phyloP scores from a whole-genome alignment of 1,140 invertebrate species.

The Trissolcus basalis region DNA sequence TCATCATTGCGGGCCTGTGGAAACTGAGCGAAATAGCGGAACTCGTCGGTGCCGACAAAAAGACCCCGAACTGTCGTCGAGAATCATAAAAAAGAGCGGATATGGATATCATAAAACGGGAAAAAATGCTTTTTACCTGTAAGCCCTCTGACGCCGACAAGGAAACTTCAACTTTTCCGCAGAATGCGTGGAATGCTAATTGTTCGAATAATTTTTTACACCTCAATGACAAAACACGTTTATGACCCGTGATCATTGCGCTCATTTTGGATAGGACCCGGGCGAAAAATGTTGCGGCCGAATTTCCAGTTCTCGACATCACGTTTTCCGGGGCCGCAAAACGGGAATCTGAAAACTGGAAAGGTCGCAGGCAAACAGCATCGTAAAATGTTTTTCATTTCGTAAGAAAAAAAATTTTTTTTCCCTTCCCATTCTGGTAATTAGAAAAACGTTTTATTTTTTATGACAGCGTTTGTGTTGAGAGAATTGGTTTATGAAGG shows the following conservation, averaged over 20 bases:
- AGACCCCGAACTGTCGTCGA: constrained; percentile 15
- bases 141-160: neutral
- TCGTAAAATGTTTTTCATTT: neutral
- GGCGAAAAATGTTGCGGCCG: neutral
- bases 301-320: neutral
- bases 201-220: constrained; percentile 68
- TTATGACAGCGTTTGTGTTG: neutral
- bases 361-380: neutral
- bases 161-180: constrained; percentile 14
- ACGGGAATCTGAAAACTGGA: neutral
- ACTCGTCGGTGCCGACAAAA: constrained; percentile 32
- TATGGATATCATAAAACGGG: constrained; percentile 24
- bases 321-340: constrained; percentile 5
- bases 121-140: constrained; percentile 29
- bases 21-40: constrained; percentile 36
- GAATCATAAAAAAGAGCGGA: constrained; percentile 31
- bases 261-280: constrained; percentile 8
- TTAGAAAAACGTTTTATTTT: constrained; percentile 2
- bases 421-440: neutral
- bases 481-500: constrained; percentile 5
- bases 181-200: constrained; percentile 23
- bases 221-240: constrained; percentile 62
- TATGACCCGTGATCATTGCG: constrained; percentile 63
- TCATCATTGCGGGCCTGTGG: constrained; percentile 26
- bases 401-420: neutral